These are phyloP conservation scores for Myotis brandtii DNA, from an alignment of 2,113 vertebrate species.

Conservation along the genomic window DNA sequence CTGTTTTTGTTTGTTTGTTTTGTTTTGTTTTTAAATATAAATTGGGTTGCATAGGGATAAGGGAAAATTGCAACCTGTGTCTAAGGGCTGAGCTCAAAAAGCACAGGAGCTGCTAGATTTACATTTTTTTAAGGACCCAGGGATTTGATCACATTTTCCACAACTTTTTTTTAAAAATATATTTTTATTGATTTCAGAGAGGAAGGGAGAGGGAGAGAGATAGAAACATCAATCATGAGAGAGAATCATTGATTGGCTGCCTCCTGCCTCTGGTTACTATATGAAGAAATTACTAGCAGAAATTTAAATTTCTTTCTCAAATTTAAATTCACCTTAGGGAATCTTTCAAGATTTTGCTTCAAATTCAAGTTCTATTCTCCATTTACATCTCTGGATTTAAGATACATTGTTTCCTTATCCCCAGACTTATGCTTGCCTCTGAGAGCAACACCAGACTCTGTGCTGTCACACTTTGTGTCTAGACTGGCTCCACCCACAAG, in stretches of 20 bases:
- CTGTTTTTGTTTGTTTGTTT: neutral
- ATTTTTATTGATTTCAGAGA: no score
- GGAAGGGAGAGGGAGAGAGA: no score
- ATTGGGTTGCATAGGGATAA: neutral
- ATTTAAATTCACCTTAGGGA: neutral
- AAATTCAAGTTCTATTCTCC: neutral
- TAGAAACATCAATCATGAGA: no score
- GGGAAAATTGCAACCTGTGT: neutral
- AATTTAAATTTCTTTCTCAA: neutral
- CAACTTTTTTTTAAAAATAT: neutral
- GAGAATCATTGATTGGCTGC: no score
- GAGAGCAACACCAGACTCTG: neutral
- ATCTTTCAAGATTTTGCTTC: slow-evolving; percentile 2
- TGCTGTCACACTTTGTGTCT: neutral
- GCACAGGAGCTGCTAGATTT: neutral
- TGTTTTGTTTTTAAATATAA: neutral
- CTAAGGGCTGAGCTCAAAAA: neutral
- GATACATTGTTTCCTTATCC: neutral
- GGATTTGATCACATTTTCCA: neutral
- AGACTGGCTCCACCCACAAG: neutral
- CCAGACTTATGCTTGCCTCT: neutral
- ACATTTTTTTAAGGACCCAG: neutral
- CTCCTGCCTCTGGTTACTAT: no score
- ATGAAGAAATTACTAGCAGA: no score
- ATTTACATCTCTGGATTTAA: neutral